These are phyloP conservation scores for Procambarus virginalis DNA, from an alignment of 1,140 invertebrate species.

Conservation along the genomic window DNA sequence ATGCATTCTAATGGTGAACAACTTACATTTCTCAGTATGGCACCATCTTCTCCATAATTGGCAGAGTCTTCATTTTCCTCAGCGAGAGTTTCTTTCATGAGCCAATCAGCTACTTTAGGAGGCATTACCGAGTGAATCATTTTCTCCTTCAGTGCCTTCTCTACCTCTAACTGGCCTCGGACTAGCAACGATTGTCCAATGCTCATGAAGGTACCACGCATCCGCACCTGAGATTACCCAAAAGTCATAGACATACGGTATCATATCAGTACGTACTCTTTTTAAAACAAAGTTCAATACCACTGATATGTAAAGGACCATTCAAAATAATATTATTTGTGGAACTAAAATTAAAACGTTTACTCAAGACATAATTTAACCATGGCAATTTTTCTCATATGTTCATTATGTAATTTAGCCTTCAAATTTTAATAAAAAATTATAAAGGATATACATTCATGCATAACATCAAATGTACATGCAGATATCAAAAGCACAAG, in stretches of 20 bases:
- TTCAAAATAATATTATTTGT: no score
- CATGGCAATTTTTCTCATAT: no score
- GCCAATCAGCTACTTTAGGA: slow-evolving; percentile 85
- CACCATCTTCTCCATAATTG: slow-evolving; percentile 68
- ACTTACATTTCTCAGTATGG: slow-evolving; percentile 49
- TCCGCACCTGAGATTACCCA: slow-evolving; percentile 79
- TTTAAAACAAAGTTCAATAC: no score
- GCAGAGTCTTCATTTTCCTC: slow-evolving; percentile 75
- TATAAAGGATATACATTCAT: no score
- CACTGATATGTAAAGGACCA: no score
- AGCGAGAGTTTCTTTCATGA: slow-evolving; percentile 83
- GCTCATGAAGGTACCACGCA: slow-evolving; percentile 97
- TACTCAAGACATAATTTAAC: no score
- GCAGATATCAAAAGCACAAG: no score
- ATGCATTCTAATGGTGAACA: neutral
- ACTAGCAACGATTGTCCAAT: slow-evolving; percentile 93
- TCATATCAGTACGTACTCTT: no score
- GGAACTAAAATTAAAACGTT: no score
- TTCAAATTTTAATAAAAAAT: no score
- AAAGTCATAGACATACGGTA: neutral
- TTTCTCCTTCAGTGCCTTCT: slow-evolving; percentile 95
- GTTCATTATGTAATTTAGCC: no score
- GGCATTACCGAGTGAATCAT: slow-evolving; percentile 96
- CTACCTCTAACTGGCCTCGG: slow-evolving; percentile 89
- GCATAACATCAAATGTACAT: no score